A percentile compares a stretch with the other conserved stretches of the same genome.
These are phyloP conservation scores for Diaprepes abbreviatus DNA, from an alignment of 2,888 invertebrate genomes.

Conservation along the genomic window DNA sequence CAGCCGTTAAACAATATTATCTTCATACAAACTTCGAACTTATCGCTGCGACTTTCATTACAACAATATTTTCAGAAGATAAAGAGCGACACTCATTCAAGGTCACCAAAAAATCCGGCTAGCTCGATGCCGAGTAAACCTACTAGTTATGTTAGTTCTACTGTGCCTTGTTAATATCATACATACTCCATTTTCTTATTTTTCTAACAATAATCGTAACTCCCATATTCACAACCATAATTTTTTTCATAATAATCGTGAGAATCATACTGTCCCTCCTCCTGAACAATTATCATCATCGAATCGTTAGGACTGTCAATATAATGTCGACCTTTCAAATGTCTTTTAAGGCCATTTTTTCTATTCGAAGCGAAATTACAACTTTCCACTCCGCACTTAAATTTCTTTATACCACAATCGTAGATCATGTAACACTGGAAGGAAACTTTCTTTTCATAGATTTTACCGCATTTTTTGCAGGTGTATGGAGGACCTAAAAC, in stretches of 20 bases:
- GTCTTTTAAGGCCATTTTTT: conserved; percentile 9
- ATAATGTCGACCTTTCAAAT: conserved; percentile 2
- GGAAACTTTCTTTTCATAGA: neutral
- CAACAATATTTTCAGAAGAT: no score
- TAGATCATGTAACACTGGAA: conserved; percentile 45
- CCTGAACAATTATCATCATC: neutral
- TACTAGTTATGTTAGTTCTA: no score
- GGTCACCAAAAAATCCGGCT: no score
- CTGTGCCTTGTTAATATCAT: no score
- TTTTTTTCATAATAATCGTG: neutral
- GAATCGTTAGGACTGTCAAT: neutral
- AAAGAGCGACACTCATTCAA: no score
- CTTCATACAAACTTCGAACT: no score
- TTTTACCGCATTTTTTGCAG: conserved; percentile 22
- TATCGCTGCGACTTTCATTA: no score
- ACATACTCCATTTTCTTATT: no score
- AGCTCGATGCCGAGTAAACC: no score
- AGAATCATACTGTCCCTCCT: neutral
- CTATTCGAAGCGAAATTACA: conserved; percentile 20
- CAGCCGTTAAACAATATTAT: no score
- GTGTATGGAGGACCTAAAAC: conserved; percentile 14
- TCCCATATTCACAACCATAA: neutral
- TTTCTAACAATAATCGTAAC: no score
- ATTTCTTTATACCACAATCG: conserved; percentile 9
- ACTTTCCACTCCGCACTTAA: conserved; percentile 4